These are phyloP conservation scores for Pocota personata DNA, from an alignment of 2,888 invertebrate genomes.

Conservation along the genomic window DNA sequence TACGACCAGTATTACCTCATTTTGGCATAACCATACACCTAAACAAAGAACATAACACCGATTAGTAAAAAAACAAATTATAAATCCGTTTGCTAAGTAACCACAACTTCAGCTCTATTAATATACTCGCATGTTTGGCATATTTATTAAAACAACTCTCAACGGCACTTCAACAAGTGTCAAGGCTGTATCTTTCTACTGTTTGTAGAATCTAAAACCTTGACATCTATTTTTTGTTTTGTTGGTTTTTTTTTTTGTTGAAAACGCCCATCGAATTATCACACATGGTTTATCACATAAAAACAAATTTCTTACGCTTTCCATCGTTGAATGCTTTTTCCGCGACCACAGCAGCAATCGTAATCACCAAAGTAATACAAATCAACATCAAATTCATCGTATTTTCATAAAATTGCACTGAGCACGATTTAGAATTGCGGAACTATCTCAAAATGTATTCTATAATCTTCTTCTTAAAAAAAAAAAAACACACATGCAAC, in stretches of 20 bases:
- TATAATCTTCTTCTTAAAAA: neutral
- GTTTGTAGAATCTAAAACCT: neutral
- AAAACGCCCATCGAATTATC: constrained; percentile 37
- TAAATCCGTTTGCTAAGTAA: neutral
- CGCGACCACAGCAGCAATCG: constrained; percentile 14
- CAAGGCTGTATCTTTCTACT: constrained; percentile 1
- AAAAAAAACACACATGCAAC: neutral
- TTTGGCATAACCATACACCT: too few relatives aligned
- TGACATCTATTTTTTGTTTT: constrained; percentile 17
- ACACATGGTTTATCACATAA: neutral
- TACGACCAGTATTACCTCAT: too few relatives aligned
- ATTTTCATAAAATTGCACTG: constrained; percentile 6
- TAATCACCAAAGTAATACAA: constrained; percentile 27
- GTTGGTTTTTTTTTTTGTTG: neutral
- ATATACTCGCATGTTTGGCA: neutral
- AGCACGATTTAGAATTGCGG: neutral
- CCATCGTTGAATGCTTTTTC: constrained; percentile 47
- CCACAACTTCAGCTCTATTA: neutral
- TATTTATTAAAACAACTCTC: neutral
- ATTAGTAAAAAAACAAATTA: neutral
- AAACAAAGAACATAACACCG: neutral
- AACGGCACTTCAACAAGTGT: neutral
- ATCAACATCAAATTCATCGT: constrained; percentile 5
- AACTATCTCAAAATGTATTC: neutral
- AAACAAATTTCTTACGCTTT: constrained; percentile 53